Conservation (phyloP, 1,140 invertebrate genomes). For the Brachionus sp. region DNA sequence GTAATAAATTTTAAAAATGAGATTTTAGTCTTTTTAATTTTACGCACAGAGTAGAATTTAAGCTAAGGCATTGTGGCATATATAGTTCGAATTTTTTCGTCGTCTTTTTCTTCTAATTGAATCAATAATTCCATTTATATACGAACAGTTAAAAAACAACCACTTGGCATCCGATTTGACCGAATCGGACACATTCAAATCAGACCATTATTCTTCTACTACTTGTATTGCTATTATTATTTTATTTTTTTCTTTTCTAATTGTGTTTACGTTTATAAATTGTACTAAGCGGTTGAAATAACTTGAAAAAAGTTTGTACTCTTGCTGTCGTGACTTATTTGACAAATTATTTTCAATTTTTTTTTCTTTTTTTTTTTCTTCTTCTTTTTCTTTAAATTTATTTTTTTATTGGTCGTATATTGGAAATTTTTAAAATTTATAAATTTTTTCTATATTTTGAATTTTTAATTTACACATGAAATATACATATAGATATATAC, state of each 20-base stretch:
- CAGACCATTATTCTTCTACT: too few species aligned
- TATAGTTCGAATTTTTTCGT: too few species aligned
- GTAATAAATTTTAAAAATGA: constrained; percentile 42
- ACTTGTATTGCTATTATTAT: too few species aligned
- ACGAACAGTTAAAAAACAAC: too few species aligned
- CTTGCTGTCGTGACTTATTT: background rate
- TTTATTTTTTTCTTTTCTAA: too few species aligned
- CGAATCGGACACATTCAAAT: too few species aligned
- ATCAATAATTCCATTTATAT: too few species aligned
- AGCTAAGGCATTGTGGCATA: too few species aligned
- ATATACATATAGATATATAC: background rate
- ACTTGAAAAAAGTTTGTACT: background rate
- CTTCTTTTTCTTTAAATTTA: background rate
- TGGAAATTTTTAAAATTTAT: background rate
- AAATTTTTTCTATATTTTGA: background rate
- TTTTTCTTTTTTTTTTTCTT: too few species aligned
- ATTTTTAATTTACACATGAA: background rate
- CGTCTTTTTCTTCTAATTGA: too few species aligned
- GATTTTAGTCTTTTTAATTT: constrained; percentile 35
- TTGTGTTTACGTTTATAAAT: background rate
- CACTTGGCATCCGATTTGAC: too few species aligned
- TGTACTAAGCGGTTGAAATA: background rate
- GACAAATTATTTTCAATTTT: background rate
- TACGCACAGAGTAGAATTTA: background rate
- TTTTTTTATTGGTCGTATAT: background rate